A percentile compares a stretch with the other conserved stretches of the same genome.
These are phyloP conservation scores for Tipula helvola DNA, from an alignment of 2,888 invertebrate genomes.

Conservation along the genomic window DNA sequence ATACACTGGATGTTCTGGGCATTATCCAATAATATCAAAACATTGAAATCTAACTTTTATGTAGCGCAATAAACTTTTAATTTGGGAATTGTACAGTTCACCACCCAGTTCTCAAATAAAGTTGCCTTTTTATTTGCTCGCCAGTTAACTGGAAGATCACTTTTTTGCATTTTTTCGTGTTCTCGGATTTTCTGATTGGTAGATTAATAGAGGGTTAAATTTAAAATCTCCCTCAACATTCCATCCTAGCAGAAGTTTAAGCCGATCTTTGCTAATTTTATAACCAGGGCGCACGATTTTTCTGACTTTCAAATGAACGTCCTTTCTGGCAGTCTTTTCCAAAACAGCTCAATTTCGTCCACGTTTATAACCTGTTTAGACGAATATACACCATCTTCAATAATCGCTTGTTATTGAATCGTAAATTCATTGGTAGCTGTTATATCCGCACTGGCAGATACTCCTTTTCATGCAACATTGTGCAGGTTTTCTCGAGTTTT, in stretches of 20 bases:
- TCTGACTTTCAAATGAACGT: constrained; percentile 11
- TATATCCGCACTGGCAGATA: constrained; percentile 13
- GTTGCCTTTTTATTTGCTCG: background rate
- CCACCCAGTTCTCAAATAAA: background rate
- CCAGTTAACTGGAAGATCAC: background rate
- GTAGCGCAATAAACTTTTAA: too few relatives aligned
- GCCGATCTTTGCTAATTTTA: background rate
- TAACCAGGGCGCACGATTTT: background rate
- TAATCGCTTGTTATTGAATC: constrained; percentile 12
- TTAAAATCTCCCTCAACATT: background rate
- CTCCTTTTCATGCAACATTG: constrained; percentile 12
- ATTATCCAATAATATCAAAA: too few relatives aligned
- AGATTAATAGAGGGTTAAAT: background rate
- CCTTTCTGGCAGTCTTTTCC: background rate
- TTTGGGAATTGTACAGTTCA: too few relatives aligned
- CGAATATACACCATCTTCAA: constrained; percentile 15
- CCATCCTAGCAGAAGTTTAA: background rate
- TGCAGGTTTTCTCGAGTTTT: constrained; percentile 7
- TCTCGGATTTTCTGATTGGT: too few relatives aligned
- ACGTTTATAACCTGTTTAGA: constrained; percentile 14
- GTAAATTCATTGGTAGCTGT: constrained; percentile 10
- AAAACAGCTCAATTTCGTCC: constrained; percentile 8
- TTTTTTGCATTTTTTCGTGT: too few relatives aligned
- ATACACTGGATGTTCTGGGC: too few relatives aligned
- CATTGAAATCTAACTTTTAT: background rate